Evolutionary conservation across 2,888 invertebrate species (phyloP).

Genomic region (Andrena chrysosceles): DNA sequence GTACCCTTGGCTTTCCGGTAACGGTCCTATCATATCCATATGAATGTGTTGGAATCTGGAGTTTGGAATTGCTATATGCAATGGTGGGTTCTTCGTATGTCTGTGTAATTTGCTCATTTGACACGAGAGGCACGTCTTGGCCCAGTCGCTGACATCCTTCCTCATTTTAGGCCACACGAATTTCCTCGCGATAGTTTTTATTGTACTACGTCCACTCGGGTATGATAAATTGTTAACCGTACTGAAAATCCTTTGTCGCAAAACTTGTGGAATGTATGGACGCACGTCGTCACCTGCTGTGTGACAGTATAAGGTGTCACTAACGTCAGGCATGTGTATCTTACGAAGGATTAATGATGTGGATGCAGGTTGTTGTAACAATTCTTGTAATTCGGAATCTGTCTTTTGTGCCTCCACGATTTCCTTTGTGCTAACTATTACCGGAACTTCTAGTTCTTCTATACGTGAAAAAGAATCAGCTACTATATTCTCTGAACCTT

Average conservation of each 20-base stretch:
- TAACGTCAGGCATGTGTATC: too few relatives aligned
- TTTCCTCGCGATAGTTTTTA: not conserved
- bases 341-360: too few relatives aligned
- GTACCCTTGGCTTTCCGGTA: not conserved
- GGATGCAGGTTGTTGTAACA: too few relatives aligned
- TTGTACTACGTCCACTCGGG: not conserved
- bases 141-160: not conserved
- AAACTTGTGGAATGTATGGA: not conserved
- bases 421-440: too few relatives aligned
- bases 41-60: not conserved
- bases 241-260: not conserved
- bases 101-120: not conserved
- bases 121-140: not conserved
- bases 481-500: too few relatives aligned
- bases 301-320: not conserved
- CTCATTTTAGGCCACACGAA: not conserved
- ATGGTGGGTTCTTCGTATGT: not conserved
- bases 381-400: too few relatives aligned
- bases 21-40: slow-evolving; percentile 1
- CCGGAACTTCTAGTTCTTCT: too few relatives aligned
- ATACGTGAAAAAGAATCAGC: too few relatives aligned
- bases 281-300: not conserved
- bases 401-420: too few relatives aligned
- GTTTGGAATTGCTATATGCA: not conserved
- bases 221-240: not conserved